phyloP scores from a whole-genome alignment of 2,888 invertebrate species.

The Limnephilus auricula region DNA sequence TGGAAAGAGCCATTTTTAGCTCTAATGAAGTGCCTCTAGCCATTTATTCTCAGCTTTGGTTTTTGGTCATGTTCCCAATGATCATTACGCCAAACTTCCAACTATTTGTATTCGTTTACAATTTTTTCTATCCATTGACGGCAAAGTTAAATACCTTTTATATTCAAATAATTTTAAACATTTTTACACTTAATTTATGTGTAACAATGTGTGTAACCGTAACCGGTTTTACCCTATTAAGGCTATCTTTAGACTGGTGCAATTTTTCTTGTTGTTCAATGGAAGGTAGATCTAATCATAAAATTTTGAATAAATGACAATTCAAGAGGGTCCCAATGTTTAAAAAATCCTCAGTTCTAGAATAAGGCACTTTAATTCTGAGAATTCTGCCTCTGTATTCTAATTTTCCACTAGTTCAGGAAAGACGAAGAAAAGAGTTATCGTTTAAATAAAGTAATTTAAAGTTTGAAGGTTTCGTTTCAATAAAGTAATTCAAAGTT shows the following conservation, averaged over 20 bases:
- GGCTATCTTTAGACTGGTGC: no score
- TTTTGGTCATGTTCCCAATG: not conserved
- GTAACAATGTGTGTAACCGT: no score
- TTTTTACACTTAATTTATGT: no score
- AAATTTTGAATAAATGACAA: no score
- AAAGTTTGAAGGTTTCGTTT: not conserved
- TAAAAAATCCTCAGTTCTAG: no score
- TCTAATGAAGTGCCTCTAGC: not conserved
- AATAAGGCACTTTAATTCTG: not conserved
- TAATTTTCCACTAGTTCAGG: not conserved
- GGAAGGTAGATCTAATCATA: not conserved
- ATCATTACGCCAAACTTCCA: not conserved
- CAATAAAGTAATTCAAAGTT: not conserved
- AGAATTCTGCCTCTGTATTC: no score
- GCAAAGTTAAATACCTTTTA: no score
- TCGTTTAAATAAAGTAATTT: not conserved
- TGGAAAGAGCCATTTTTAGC: not conserved
- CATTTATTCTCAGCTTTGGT: not conserved
- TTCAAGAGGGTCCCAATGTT: no score
- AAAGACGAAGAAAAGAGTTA: not conserved
- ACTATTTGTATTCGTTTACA: not conserved
- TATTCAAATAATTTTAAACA: no score
- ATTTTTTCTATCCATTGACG: no score
- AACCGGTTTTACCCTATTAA: no score
- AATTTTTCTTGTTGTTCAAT: no score